Evolutionary conservation across 2,888 invertebrate genomes (phyloP), one percentile per base, ranked within the genome.

Genomic region (Melanotus villosus): DNA sequence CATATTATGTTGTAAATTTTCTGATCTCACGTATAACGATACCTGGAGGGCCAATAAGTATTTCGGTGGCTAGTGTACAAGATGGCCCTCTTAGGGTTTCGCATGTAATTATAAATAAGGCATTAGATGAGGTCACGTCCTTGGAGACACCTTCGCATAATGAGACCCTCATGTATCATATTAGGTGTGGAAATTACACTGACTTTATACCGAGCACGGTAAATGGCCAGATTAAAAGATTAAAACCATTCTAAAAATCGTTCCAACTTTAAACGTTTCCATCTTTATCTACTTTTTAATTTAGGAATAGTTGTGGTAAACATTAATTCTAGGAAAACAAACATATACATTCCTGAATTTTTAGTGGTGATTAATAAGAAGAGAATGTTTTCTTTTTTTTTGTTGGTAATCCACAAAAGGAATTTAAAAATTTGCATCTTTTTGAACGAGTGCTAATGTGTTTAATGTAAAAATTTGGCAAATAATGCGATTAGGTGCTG

Each of bases 81-180:
- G 66, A 70, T 70, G 66, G 70, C 66, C 66, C 70, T 70, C 70
- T 66, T 66, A 66, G 66, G 70, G 66, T 70, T 70, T 70, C 65
- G 66, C 70, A 70, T 66, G 69, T 70, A 70, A 70, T 70, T 70
- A 70, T 70, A 70, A 70, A 69, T 71, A 69, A 68, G 69, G 71
- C 62, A 65, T 65, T 69, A 69, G 67, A 65, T 65, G 68, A 68
- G 71, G 68, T 71, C 65, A 66, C 63, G 69, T 65, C 71, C 68
- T 65, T 58, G 50, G 71, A 71, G 71, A 71, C 68, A 69, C 71
- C 71, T 71, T 71, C 65, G 65, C 71, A 66, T 71, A 71, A 71
- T 71, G 70, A 70, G 70, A 70, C 70, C 70, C 70, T 70, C 60
- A 70, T 70, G 70, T 70, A 70, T 70, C 70, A 70, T 70, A 70